Percentiles rank a stretch among this genome's conserved stretches.
Conservation (phyloP, 2,888 invertebrate species). For the Caenorhabditis macrosperma region DNA sequence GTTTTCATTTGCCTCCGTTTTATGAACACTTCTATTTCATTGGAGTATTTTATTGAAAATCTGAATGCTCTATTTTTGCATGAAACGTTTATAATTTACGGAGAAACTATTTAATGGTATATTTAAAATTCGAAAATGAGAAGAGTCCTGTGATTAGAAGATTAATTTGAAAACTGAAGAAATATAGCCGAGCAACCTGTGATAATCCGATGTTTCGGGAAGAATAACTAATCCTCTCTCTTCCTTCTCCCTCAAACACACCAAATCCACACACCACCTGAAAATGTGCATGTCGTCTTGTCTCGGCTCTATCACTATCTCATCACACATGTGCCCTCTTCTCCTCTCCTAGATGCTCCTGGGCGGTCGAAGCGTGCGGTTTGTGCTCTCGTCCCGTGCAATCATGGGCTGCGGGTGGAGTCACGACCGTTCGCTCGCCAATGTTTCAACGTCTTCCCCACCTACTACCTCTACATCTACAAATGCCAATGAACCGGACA, state of each 20-base stretch:
- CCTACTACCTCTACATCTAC: background rate
- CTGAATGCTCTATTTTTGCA: no score
- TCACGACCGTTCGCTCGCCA: conserved; percentile 19
- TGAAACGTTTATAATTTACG: no score
- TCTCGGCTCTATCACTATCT: conserved; percentile 23
- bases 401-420: conserved; percentile 46
- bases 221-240: conserved; percentile 10
- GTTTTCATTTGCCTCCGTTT: no score
- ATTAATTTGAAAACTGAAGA: background rate
- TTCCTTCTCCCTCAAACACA: conserved; percentile 17
- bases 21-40: no score
- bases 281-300: conserved; percentile 46
- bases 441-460: conserved; percentile 13
- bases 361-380: conserved; percentile 38
- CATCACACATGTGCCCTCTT: no score
- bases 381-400: conserved; percentile 4
- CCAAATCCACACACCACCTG: conserved; percentile 28
- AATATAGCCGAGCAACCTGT: background rate
- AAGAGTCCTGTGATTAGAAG: no score
- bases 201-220: conserved; percentile 1
- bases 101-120: no score
- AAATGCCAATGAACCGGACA: background rate
- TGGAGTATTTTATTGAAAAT: no score
- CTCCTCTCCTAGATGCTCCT: conserved; percentile 43
- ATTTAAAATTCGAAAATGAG: no score